Base-by-base conservation (phyloP, 2,113 vertebrate genomes). In the Crotophaga sulcirostris region DNA sequence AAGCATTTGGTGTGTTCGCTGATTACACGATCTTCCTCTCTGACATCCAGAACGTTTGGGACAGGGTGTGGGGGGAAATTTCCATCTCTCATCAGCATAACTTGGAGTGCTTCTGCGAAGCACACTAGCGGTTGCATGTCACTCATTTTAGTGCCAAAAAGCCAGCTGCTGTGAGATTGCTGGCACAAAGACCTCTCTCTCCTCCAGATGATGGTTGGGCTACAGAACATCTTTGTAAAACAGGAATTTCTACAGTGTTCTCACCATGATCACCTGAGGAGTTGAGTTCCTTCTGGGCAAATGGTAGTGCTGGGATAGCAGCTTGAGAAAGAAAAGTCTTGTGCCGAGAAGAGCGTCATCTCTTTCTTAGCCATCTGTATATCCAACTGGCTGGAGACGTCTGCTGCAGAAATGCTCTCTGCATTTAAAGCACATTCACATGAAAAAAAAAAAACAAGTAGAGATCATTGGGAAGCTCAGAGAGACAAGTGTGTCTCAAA, bases 1-100 rank as follows among this genome's bases (percentile, higher is more conserved):
- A 7, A 68, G 31, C 33, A 4, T 69, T 58, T 7, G 2, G 6
- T 73, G 40, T 74, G 6, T 81, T 56, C 0, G 0, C 47, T 21
- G 19, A 73, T 64, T 55, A 76, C 15, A 0, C 4, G 0, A 3
- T 59, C 51, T 75, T 84, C 24, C 29, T 75, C 29, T 66, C 9
- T 45, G 49, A 42, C 47, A 28, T 63, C 11, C 47, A 19, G 66
- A 55, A 59, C 52, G 82, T 80, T 44, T 12, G 29, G 68, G 66
- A 26, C 42, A 28, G 42, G 47, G 28, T 9, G 3, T 9, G 26
- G 28, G 13, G 16, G 13, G 26, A 51, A 3, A n/a, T 67, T 45
- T 3, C 23, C 7, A 0, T 54, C 38, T 68, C 25, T 34, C 17
- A 9, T 55, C 58, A n/a, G 18, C 52, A 1, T 44, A 44, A 52